These are phyloP conservation scores for Hylyphantes graminicola DNA, from an alignment of 1,140 invertebrate species.

Conservation along the genomic window DNA sequence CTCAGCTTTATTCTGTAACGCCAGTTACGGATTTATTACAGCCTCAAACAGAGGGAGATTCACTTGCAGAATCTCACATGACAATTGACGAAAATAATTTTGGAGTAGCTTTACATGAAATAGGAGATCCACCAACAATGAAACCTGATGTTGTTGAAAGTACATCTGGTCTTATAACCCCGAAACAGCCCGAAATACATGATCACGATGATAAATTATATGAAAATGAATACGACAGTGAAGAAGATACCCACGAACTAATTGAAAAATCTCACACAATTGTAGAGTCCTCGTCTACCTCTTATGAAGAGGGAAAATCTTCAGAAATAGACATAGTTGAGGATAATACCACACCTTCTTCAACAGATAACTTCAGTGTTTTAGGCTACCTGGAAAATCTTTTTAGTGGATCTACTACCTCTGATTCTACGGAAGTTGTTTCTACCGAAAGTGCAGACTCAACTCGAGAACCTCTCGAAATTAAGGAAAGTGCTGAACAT, in stretches of 20 bases:
- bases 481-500: no score
- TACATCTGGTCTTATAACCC: neutral
- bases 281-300: neutral
- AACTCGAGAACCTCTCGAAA: neutral
- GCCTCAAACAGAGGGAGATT: neutral
- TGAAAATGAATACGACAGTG: neutral
- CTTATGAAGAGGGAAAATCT: neutral
- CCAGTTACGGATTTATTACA: neutral
- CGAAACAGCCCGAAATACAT: neutral
- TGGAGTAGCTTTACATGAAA: neutral
- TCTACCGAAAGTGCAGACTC: neutral
- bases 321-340: neutral
- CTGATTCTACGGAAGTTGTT: neutral
- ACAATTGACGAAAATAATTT: constrained; percentile 1
- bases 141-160: neutral
- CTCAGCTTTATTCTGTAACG: neutral
- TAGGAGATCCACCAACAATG: neutral
- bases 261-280: neutral
- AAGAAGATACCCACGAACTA: neutral
- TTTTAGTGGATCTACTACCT: neutral
- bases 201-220: neutral
- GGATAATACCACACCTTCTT: neutral
- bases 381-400: neutral
- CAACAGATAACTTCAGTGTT: neutral
- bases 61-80: neutral